Evolutionary conservation across 2,888 invertebrate species (phyloP).

Genomic region (Eumerus sabulonum): DNA sequence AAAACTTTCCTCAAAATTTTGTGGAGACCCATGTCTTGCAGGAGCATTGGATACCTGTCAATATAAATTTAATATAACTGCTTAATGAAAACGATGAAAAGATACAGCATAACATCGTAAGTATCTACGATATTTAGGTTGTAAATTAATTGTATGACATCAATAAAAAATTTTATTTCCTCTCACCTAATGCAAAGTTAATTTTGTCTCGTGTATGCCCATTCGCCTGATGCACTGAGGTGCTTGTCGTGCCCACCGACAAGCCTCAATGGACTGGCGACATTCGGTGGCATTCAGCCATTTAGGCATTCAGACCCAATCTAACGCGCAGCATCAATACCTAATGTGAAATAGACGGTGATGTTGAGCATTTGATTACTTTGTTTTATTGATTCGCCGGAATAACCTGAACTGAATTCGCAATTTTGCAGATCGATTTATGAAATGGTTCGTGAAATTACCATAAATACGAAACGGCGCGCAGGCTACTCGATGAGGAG

Average conservation of each 20-base stretch:
- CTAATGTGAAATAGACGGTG: constrained; percentile 13
- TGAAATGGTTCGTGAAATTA: constrained; percentile 73
- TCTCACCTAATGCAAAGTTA: constrained; percentile 55
- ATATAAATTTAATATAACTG: constrained; percentile 54
- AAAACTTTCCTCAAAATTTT: constrained; percentile 9
- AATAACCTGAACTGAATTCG: constrained; percentile 67
- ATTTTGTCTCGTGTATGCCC: constrained; percentile 62
- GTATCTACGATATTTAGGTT: constrained; percentile 5
- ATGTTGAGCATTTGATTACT: constrained; percentile 65
- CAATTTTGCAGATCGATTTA: constrained; percentile 71
- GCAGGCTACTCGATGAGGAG: background rate
- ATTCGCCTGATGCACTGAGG: constrained; percentile 8
- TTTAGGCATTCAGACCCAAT: background rate
- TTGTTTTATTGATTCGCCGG: constrained; percentile 64
- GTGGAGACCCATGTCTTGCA: background rate
- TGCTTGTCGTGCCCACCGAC: too few species aligned
- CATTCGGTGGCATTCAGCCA: too few species aligned
- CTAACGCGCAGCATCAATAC: constrained; percentile 12
- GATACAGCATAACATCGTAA: constrained; percentile 14
- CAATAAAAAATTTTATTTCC: constrained; percentile 50
- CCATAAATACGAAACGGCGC: constrained; percentile 71
- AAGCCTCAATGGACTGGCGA: constrained; percentile 5
- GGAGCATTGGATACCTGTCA: background rate
- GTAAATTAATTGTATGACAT: constrained; percentile 55
- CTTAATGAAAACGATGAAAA: constrained; percentile 34